A percentile compares a stretch with the other conserved stretches of the same genome.
These are phyloP conservation scores for Mnemiopsis leidyi DNA, from an alignment of 37 sponge, comb jelly and placozoan species.

Conservation along the genomic window DNA sequence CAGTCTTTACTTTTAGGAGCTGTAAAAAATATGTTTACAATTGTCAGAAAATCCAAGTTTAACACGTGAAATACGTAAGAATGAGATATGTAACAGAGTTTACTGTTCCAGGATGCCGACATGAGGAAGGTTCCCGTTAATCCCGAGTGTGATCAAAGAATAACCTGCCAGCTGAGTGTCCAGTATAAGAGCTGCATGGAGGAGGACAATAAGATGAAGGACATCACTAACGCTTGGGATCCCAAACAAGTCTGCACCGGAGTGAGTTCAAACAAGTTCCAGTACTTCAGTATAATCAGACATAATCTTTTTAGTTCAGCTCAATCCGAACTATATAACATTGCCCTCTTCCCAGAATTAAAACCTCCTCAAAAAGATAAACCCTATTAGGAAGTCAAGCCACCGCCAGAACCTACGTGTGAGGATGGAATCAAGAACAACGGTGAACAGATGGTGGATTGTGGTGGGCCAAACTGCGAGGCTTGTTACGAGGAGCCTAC, in stretches of 20 bases:
- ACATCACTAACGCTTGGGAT: background rate
- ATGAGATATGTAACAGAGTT: background rate
- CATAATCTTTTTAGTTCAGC: too few relatives aligned
- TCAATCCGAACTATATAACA: too few relatives aligned
- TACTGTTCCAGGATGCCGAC: background rate
- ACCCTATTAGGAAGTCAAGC: background rate
- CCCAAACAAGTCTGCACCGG: background rate
- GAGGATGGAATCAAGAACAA: background rate
- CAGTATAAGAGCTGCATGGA: background rate
- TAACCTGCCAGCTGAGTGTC: background rate
- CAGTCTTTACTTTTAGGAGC: too few relatives aligned
- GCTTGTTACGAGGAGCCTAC: background rate
- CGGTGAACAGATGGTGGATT: background rate
- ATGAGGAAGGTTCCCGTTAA: background rate
- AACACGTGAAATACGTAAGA: too few relatives aligned
- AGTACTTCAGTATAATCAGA: too few relatives aligned
- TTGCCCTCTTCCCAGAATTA: too few relatives aligned
- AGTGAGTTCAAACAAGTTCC: background rate
- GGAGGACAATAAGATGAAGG: background rate
- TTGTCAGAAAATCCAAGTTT: background rate
- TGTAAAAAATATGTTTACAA: too few relatives aligned
- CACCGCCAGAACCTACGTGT: background rate
- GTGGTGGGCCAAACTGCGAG: background rate
- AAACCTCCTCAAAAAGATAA: too few relatives aligned
- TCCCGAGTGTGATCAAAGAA: background rate